Base-by-base conservation (phyloP, 2,797 vertebrate species). In the Alca torda region DNA sequence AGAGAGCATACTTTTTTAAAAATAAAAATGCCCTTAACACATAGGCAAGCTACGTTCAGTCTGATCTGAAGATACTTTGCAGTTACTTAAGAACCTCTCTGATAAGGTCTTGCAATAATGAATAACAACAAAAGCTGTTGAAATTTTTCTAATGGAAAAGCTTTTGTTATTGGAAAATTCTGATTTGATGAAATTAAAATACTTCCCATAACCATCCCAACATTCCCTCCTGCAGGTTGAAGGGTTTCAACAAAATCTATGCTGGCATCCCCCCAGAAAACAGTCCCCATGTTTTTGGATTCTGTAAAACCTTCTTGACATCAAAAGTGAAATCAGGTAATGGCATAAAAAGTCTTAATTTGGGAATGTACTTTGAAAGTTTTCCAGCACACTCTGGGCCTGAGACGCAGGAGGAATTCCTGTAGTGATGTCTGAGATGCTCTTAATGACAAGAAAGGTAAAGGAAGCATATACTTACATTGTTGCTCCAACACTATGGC, bases 211-310 rank as follows among this genome's bases (percentile, higher is more conserved):
- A 61, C 30, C 30, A 56, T 68, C 19, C n/a, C 1, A 3, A 63
- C 21, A 21, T n/a, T 54, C 35, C 56, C 28, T 76, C 20, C 20
- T 35, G 48, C 84, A 95, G 93, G 72, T 9, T 95, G 51, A 90
- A 93, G 72, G 92, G 92, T 43, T 95, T 95, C 89, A 92, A 95
- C 79, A 90, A 92, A 46, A 33, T 94, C 83, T 94, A 84, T 7
- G 31, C 54, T 63, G 30, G 18, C 64, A 90, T 94, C 48, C 54
- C 53, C 28, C 24, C 45, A 31, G 48, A 51, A 57, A 92, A 72
- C 3, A 23, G n/a, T 26, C 69, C 9, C 9, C 59, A 77, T 15
- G 53, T 95, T 53, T 92, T 92, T 56, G 60, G 86, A 54, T 92
- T 90, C 74, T 79, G 86, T 39, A 87, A 84, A 53, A n/a, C 48